Evolutionary conservation across 2,888 invertebrate species (phyloP).

Genomic region (Ditula angustiorana): DNA sequence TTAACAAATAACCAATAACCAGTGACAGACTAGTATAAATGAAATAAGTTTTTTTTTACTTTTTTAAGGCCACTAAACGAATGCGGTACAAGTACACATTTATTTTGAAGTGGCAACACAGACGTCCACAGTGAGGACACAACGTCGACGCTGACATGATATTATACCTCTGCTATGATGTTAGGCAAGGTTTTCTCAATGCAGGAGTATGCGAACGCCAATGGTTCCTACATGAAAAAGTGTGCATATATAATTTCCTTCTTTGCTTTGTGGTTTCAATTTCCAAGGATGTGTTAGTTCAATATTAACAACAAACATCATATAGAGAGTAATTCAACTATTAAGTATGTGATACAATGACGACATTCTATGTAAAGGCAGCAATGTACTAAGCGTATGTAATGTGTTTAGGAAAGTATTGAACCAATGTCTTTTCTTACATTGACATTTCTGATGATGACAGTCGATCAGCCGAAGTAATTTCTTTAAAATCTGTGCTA

Average conservation of each 20-base stretch:
- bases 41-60: neutral
- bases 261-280: neutral
- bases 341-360: too few relatives aligned
- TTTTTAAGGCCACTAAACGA: conserved; percentile 13
- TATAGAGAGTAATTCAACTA: too few relatives aligned
- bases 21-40: neutral
- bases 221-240: conserved; percentile 76
- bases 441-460: too few relatives aligned
- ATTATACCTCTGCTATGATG: conserved; percentile 88
- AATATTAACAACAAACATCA: too few relatives aligned
- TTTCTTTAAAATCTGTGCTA: too few relatives aligned
- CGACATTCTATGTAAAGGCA: too few relatives aligned
- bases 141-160: conserved; percentile 50
- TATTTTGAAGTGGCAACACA: conserved; percentile 12
- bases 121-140: conserved; percentile 46
- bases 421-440: too few relatives aligned
- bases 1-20: neutral
- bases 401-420: too few relatives aligned
- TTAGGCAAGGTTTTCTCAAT: conserved; percentile 88
- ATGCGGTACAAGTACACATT: conserved; percentile 13
- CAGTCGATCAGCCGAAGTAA: too few relatives aligned
- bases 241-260: conserved; percentile 19
- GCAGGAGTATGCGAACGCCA: conserved; percentile 89
- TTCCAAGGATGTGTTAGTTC: too few relatives aligned
- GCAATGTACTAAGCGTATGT: too few relatives aligned